Percentiles rank a stretch among this genome's conserved stretches.
Evolutionary conservation across 30 jellyfish, hydroid and myxozoan species (phyloP).

Genomic region (Mastigias papua): DNA sequence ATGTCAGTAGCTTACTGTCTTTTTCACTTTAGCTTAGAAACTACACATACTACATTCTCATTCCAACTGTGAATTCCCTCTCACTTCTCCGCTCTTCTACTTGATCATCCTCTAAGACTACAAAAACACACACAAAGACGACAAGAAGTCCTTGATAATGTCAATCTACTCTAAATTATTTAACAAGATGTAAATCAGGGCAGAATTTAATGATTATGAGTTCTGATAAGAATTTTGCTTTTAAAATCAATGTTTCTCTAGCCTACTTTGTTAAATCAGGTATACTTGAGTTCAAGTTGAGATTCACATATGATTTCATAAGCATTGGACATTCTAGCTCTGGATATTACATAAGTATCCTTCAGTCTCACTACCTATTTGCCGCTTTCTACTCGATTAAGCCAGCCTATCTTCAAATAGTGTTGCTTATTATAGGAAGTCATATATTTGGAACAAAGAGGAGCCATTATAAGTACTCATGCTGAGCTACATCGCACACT

Average conservation of each 20-base stretch:
- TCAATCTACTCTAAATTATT: neutral
- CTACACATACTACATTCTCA: neutral
- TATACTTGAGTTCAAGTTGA: neutral
- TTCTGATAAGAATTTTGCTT: neutral
- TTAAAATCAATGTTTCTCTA: neutral
- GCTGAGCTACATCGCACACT: too few species aligned
- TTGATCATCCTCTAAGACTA: slow-evolving; percentile 5
- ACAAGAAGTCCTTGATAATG: slow-evolving; percentile 6
- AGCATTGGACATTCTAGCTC: too few species aligned
- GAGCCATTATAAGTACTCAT: too few species aligned
- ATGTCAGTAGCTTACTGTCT: slow-evolving; percentile 35
- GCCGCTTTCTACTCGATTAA: too few species aligned
- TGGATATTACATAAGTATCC: too few species aligned
- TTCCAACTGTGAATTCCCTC: slow-evolving; percentile 19
- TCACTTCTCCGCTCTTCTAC: neutral
- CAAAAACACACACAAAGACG: neutral
- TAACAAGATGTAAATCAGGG: neutral
- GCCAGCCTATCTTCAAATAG: too few species aligned
- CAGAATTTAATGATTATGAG: neutral
- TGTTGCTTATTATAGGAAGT: too few species aligned
- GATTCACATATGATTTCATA: too few species aligned
- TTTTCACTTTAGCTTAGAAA: slow-evolving; percentile 19
- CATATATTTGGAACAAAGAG: too few species aligned
- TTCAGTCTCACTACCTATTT: too few species aligned
- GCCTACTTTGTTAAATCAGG: neutral